A percentile compares a stretch with the other conserved stretches of the same genome.
Evolutionary conservation across 2,888 invertebrate species (phyloP).

Genomic region (Leptinotarsa rubiginosa): DNA sequence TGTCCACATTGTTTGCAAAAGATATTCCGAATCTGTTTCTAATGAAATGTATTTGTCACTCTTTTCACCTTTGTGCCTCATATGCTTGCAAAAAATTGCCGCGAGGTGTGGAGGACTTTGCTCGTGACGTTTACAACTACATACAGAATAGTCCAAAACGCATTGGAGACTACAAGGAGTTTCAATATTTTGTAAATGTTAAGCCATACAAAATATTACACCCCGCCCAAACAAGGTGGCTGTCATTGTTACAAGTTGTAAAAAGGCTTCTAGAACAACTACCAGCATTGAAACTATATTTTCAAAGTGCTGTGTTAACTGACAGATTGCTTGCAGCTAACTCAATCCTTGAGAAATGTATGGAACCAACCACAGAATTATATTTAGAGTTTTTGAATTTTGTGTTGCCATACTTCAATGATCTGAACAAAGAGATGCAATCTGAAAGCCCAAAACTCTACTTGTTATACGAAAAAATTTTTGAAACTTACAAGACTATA

Average conservation of each 20-base stretch:
- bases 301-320: neutral
- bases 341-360: neutral
- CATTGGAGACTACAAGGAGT: neutral
- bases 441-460: slow-evolving; percentile 23
- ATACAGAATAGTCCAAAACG: neutral
- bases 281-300: neutral
- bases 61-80: neutral
- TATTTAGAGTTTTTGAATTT: neutral
- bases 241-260: neutral
- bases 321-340: neutral
- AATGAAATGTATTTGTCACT: neutral
- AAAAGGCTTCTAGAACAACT: neutral
- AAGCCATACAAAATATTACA: neutral
- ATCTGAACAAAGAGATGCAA: slow-evolving; percentile 15
- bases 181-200: neutral
- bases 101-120: neutral
- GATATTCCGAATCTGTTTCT: neutral
- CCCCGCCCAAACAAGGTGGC: neutral
- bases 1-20: neutral
- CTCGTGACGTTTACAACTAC: neutral
- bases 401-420: neutral
- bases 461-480: neutral
- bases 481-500: slow-evolving; percentile 18
- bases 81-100: neutral
- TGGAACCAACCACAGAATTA: neutral